Base-by-base conservation (phyloP, 2,113 vertebrate species). In the Oxygymnocypris stewartii region DNA sequence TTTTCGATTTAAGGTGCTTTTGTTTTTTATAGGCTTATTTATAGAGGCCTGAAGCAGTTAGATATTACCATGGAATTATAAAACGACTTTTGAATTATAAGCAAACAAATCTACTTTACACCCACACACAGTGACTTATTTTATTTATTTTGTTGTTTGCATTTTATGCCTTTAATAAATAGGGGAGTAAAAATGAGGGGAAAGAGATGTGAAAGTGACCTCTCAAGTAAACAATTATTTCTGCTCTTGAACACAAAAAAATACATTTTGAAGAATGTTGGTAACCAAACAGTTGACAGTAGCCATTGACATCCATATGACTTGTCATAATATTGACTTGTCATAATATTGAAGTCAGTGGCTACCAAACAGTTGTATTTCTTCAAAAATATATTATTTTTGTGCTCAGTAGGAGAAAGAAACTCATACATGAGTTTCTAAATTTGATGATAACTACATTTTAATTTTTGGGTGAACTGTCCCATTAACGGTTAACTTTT, bases 1-100 rank as follows among this genome's bases (percentile, higher is more conserved):
- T 82, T 82, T 65, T 13, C 9, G 42, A 67, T 67, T 80, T 47
- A 44, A 82, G 61, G 35, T 42, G 79, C 49, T 61, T 80, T 80
- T 23, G 44, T 31, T 78, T 78, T 80, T 65, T 61, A 63, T 28
- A 42, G 40, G 47, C 47, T 78, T 78, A 78, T 78, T 71, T 82
- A 65, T 81, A 42, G 18, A 37, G 42, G 81, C 63, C 81, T 37
- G 63, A 82, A 82, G 65, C 81, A 51, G 42, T 47, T 35, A 35
- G 40, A 47, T n/a, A 67, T 67, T 69, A 69, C 35, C 79, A 49
- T 28, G 47, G 37, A 49, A 67, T 47, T 82, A 28, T 65, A 65
- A 67, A 28, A 47, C 0, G 7, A 63, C 25, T 42, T 54, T 65
- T 65, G 6, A 81, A 67, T 82, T 44, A 49, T 49, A 25, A 82